Conservation (phyloP, 2,888 invertebrate genomes). For the Apoderus coryli region DNA sequence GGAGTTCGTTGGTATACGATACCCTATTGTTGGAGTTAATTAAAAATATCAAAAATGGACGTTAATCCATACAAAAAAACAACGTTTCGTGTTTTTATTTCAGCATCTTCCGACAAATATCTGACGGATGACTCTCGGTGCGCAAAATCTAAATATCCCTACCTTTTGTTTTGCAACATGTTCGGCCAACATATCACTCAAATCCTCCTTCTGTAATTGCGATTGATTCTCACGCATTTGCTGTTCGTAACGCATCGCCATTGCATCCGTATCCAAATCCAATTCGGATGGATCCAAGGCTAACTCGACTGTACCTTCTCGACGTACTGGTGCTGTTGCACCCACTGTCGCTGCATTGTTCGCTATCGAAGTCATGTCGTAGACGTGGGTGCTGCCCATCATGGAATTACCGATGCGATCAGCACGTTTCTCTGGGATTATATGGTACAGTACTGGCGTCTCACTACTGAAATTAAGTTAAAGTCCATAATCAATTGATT, state of each 20-base stretch:
- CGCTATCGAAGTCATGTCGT: slow-evolving; percentile 88
- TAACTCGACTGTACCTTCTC: slow-evolving; percentile 68
- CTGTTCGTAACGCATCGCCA: slow-evolving; percentile 92
- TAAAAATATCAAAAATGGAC: too few species aligned
- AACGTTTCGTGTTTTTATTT: too few species aligned
- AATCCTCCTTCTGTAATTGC: slow-evolving; percentile 79
- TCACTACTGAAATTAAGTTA: slow-evolving; percentile 49
- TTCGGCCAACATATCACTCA: slow-evolving; percentile 97
- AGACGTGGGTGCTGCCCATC: slow-evolving; percentile 98
- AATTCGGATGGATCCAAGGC: slow-evolving; percentile 95
- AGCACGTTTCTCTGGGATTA: slow-evolving; percentile 85
- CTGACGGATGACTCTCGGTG: too few species aligned
- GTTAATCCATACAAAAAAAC: too few species aligned
- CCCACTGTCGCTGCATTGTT: slow-evolving; percentile 43
- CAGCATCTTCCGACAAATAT: too few species aligned
- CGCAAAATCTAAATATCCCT: too few species aligned
- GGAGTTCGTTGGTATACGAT: too few species aligned
- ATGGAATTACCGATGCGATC: slow-evolving; percentile 81
- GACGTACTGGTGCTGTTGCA: slow-evolving; percentile 36
- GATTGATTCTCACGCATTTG: slow-evolving; percentile 88
- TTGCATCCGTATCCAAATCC: slow-evolving; percentile 89
- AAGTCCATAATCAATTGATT: slow-evolving; percentile 3
- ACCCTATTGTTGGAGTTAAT: too few species aligned
- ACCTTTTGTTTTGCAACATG: slow-evolving; percentile 95
- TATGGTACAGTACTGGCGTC: slow-evolving; percentile 88